Evolutionary conservation across 1,140 invertebrate species (phyloP), one percentile per base, ranked within the genome.

Genomic region (Acromyrmex heyeri): DNA sequence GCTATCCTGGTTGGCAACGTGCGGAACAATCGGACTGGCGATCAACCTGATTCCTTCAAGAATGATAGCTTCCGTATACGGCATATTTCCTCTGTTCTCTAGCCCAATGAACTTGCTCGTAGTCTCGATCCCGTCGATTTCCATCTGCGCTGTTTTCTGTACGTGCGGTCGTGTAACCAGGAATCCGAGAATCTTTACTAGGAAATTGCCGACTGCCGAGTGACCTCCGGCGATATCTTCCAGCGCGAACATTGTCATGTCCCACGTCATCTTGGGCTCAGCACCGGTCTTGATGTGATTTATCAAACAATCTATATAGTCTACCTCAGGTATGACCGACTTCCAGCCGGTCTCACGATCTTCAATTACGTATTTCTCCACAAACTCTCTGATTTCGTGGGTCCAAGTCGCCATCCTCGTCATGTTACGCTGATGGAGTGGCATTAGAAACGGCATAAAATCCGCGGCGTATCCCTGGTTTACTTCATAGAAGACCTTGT

Each of bases 211-310:
- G 30, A 99, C 96, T 0, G 98, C 98, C 0, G 98, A 97, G 92
- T 98, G 98, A 1, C 98, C 98, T 0, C 98, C 98, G 8, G 99
- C 95, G 88, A 99, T 97, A 89, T 98, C 98, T 95, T 98, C 98
- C 0, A 98, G 93, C 91, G 97, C 97, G 92, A 97, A 98, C n/a
- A 98, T 96, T 16, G 97, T 97, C 64, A 97, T 96, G 59, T 97
- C 95, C 90, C 96, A 96, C n/a, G 96, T 96, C 90, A 95, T 93
- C 2, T 86, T 78, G 96, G 96, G 85, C 95, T 96, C 2, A 95
- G 95, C 86, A 96, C 96, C 87, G 12, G 96, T 95, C 1, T 97
- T 94, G 12, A 97, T 96, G 77, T 97, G 96, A 4, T 98, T 95
- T 0, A 98, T 95, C 12, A 97, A 96, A 92, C 98, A 97, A 0